These are phyloP conservation scores for Falco cherrug DNA, from an alignment of 2,797 vertebrate genomes.

Conservation along the genomic window DNA sequence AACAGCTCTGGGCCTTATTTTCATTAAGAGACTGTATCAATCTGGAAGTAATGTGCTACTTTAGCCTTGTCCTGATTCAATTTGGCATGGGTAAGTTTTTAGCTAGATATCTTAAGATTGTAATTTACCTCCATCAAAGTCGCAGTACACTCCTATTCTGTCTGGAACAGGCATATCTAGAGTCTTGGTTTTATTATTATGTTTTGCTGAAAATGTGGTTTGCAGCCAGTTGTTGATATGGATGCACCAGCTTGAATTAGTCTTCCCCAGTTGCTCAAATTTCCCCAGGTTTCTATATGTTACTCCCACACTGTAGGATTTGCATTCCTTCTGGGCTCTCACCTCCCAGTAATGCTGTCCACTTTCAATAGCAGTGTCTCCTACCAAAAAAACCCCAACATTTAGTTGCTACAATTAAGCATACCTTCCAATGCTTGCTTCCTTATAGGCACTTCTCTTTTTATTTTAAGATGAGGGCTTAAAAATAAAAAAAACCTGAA, in stretches of 20 bases:
- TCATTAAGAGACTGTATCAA: background rate
- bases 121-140: conserved; percentile 88
- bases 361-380: conserved; percentile 84
- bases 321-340: conserved; percentile 89
- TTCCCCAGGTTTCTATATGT: conserved; percentile 88
- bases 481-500: background rate
- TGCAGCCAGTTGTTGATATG: conserved; percentile 95
- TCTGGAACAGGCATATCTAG: conserved; percentile 85
- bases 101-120: background rate
- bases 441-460: background rate
- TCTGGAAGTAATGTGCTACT: background rate
- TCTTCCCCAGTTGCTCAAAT: conserved; percentile 94
- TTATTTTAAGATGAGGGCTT: background rate
- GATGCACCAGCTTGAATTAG: conserved; percentile 90
- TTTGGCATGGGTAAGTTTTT: background rate
- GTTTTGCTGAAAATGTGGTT: conserved; percentile 88
- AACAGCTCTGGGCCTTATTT: background rate
- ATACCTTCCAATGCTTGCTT: background rate
- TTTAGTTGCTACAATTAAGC: background rate
- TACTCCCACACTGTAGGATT: conserved; percentile 90
- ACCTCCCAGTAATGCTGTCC: conserved; percentile 95
- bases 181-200: conserved; percentile 91
- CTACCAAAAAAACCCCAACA: conserved; percentile 68
- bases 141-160: conserved; percentile 90
- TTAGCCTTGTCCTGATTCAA: background rate